These are phyloP conservation scores for Philaenus spumarius DNA, from an alignment of 1,140 invertebrate genomes.

Conservation along the genomic window DNA sequence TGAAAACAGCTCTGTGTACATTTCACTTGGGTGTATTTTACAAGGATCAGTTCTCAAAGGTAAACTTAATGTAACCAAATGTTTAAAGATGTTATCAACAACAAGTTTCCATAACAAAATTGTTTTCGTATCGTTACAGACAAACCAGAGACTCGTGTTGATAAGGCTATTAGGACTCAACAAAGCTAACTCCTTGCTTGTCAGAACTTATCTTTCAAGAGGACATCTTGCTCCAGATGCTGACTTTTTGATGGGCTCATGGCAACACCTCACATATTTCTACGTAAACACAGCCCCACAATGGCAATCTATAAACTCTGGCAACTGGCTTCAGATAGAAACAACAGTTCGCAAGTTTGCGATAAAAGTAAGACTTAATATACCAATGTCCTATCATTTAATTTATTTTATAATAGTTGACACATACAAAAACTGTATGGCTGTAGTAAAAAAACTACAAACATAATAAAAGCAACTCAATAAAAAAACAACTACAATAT, in stretches of 20 bases:
- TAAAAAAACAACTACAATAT: no score
- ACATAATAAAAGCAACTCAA: no score
- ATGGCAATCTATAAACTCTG: constrained; percentile 49
- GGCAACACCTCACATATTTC: constrained; percentile 42
- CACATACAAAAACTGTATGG: no score
- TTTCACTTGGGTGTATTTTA: no score
- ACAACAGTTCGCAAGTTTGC: background rate
- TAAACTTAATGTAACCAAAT: no score
- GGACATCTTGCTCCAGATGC: constrained; percentile 43
- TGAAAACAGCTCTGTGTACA: no score
- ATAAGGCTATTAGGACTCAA: background rate
- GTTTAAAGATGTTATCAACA: no score
- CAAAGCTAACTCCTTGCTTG: background rate
- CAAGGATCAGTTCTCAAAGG: no score
- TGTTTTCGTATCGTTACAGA: background rate
- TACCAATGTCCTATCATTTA: no score
- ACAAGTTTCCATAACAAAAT: no score
- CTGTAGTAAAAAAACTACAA: no score
- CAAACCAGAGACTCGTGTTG: background rate
- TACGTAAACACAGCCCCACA: constrained; percentile 50
- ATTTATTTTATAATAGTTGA: no score
- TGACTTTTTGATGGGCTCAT: constrained; percentile 41
- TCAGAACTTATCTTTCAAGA: constrained; percentile 10
- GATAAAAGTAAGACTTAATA: background rate
- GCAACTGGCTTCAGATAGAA: constrained; percentile 43